Conservation (phyloP, 2,113 vertebrate genomes). For the Nothobranchius kuhntae region DNA sequence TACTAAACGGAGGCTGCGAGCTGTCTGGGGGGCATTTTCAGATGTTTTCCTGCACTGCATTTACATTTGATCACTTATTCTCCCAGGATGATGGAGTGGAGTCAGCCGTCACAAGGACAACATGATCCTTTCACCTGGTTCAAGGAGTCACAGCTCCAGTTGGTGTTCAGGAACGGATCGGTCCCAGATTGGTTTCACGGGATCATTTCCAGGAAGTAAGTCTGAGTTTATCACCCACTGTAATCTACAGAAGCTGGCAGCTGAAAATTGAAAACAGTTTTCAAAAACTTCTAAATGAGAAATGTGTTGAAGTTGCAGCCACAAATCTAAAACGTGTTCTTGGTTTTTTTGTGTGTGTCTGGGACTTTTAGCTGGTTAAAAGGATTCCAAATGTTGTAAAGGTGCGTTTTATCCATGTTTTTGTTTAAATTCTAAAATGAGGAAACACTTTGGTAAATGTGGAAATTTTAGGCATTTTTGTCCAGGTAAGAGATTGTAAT, state of each 20-base stretch:
- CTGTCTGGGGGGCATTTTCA: neutral
- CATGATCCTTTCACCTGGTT: constrained; percentile 74
- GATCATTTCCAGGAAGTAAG: constrained; percentile 84
- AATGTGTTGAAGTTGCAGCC: too few species aligned
- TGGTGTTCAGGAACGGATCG: constrained; percentile 63
- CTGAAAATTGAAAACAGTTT: constrained; percentile 6
- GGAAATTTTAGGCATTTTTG: too few species aligned
- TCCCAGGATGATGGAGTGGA: constrained; percentile 57
- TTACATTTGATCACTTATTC: constrained; percentile 6
- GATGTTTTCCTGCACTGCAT: neutral
- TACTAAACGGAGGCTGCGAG: neutral
- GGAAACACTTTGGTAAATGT: too few species aligned
- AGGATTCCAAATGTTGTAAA: too few species aligned
- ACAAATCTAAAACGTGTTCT: too few species aligned
- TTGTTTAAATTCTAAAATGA: too few species aligned
- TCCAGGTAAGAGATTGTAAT: neutral
- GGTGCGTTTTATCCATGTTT: too few species aligned
- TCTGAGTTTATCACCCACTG: constrained; percentile 1
- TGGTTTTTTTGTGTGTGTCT: too few species aligned
- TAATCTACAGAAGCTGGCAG: neutral
- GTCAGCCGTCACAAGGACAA: constrained; percentile 15
- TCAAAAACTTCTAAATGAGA: neutral
- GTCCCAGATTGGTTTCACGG: constrained; percentile 87
- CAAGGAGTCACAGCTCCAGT: constrained; percentile 67
- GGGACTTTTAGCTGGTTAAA: too few species aligned